Evolutionary conservation across 2,888 invertebrate species (phyloP), one percentile per base, ranked within the genome.

Genomic region (Cerceris rybyensis): DNA sequence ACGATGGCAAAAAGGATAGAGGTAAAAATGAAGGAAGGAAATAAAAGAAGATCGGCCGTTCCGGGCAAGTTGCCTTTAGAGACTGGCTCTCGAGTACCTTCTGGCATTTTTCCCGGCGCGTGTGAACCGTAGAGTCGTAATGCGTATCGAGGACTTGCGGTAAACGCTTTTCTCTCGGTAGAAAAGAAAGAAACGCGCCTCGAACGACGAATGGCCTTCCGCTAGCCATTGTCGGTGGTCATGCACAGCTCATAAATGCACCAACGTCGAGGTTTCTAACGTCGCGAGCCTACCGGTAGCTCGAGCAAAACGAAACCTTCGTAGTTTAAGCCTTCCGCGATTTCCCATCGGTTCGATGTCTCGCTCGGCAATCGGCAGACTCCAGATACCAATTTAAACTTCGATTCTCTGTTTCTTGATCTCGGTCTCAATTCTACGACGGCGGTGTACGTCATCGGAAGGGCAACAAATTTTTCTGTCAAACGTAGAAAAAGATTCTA

Each of bases 211-310:
- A 86, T 82, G 76, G 81, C 79, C 79, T 83, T 81, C 81, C 81
- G 81, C 80, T 58, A 63, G 75, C 72, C 82, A 88, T 87, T 87
- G 87, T 87, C 81, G 77, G 86, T 75, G 87, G 88, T 88, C 87
- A 87, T 87, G 87, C 88, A 69, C 85, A 66, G 78, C 82, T 88
- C 87, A 80, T 87, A 87, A 87, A 87, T 80, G 83, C 78, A 71
- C 57, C 59, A 39, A 63, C 74, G 77, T 67, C 72, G 66, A 75
- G 78, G 83, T 86, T 87, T 87, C 86, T 85, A 85, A 83, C 82
- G 81, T 84, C 86, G 60, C 71, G 61, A 64, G 72, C 72, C 16
- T 55, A 59, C 64, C 66, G 64, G 65, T 59, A 68, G 58, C 57
- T 49, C 17, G 66, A 54, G 9, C 66, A 55, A 65, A 55, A 41